These are phyloP conservation scores for Neoascia interrupta DNA, from an alignment of 2,888 invertebrate genomes.

Conservation along the genomic window DNA sequence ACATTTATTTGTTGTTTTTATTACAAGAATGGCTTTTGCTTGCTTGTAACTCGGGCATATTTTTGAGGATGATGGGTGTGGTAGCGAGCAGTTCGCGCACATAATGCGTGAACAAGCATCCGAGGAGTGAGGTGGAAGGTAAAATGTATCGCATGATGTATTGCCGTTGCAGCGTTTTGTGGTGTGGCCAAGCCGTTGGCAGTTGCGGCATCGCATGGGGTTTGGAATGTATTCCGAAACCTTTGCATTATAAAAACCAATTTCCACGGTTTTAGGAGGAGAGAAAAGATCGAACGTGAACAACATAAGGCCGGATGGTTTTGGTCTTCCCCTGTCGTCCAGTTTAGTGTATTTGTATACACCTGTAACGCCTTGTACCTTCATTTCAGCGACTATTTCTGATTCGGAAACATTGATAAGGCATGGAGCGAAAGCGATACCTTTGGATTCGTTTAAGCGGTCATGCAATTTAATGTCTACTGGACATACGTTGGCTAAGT, in stretches of 20 bases:
- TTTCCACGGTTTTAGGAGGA: constrained; percentile 10
- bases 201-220: constrained; percentile 10
- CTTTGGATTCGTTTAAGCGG: constrained; percentile 6
- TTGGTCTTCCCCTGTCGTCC: neutral
- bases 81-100: constrained; percentile 4
- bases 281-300: constrained; percentile 1
- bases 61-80: constrained; percentile 5
- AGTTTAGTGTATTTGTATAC: neutral
- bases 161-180: constrained; percentile 4
- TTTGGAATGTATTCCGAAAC: constrained; percentile 13
- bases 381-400: constrained; percentile 34
- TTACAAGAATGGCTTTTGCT: neutral
- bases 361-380: constrained; percentile 19
- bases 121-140: neutral
- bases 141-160: constrained; percentile 6
- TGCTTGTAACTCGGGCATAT: too few species aligned
- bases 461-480: neutral
- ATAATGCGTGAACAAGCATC: constrained; percentile 2
- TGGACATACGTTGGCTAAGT: neutral
- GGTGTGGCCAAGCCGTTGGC: constrained; percentile 13
- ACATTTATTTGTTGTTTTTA: neutral
- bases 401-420: constrained; percentile 19
- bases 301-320: too few species aligned
- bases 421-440: constrained; percentile 19
- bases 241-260: constrained; percentile 14